These are phyloP conservation scores for Nymphalis io DNA, from an alignment of 1,140 invertebrate genomes.

Conservation along the genomic window DNA sequence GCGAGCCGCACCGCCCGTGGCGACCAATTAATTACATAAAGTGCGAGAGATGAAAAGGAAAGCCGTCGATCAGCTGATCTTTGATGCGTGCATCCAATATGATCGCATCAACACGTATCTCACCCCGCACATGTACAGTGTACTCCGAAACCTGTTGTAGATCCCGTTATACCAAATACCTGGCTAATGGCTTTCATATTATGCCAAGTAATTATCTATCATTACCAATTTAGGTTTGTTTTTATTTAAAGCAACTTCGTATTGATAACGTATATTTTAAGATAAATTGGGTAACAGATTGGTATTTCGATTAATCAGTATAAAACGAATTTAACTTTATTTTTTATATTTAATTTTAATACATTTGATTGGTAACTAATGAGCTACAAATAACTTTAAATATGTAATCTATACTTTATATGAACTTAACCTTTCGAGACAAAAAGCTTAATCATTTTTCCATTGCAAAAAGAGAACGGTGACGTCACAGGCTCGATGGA, in stretches of 20 bases:
- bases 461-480: slow-evolving; percentile 73
- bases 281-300: no score
- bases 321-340: no score
- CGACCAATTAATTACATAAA: slow-evolving; percentile 69
- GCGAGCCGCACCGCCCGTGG: slow-evolving; percentile 44
- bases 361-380: background rate
- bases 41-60: slow-evolving; percentile 70
- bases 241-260: background rate
- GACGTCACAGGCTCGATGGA: slow-evolving; percentile 67
- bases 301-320: no score
- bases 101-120: slow-evolving; percentile 22
- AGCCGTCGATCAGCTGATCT: slow-evolving; percentile 70
- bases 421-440: slow-evolving; percentile 25
- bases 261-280: no score
- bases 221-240: background rate
- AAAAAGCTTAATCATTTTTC: slow-evolving; percentile 57
- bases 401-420: background rate
- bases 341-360: background rate
- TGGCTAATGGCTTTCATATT: background rate
- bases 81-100: slow-evolving; percentile 35
- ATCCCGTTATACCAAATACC: slow-evolving; percentile 41
- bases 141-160: slow-evolving; percentile 50
- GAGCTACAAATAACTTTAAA: background rate
- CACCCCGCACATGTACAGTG: slow-evolving; percentile 24
- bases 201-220: background rate